These are phyloP conservation scores for Cantharis rufa DNA, from an alignment of 2,888 invertebrate species.

Conservation along the genomic window DNA sequence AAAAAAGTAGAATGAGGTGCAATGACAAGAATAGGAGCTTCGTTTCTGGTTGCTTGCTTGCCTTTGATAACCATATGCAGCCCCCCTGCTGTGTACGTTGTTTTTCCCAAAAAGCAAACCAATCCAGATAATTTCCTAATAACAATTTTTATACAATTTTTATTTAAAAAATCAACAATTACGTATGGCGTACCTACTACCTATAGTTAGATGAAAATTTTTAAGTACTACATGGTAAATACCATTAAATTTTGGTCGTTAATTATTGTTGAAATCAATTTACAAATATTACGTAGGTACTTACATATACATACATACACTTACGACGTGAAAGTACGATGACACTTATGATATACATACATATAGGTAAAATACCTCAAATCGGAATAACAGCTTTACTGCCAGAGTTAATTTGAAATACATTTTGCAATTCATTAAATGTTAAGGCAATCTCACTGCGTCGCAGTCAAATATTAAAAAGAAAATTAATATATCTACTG, in stretches of 20 bases:
- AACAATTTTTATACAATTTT: conserved; percentile 11
- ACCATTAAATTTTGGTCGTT: neutral
- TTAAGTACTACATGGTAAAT: neutral
- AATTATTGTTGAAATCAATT: neutral
- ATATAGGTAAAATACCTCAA: neutral
- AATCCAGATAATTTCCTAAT: conserved; percentile 39
- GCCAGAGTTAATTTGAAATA: neutral
- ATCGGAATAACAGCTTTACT: neutral
- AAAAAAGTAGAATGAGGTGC: conserved; percentile 90
- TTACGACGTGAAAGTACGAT: neutral
- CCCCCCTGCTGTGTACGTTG: conserved; percentile 76
- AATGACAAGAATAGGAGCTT: conserved; percentile 84
- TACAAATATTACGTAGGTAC: neutral
- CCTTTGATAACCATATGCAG: conserved; percentile 80
- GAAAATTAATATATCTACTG: too few species aligned
- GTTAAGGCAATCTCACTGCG: neutral
- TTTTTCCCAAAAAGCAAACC: conserved; percentile 74
- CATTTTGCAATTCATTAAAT: neutral
- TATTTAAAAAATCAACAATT: neutral
- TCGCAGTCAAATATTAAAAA: neutral
- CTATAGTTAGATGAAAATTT: neutral
- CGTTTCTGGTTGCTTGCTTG: conserved; percentile 71
- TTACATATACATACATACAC: neutral
- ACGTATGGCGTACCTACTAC: neutral
- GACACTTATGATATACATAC: neutral